Evolutionary conservation across 2,113 vertebrate genomes (phyloP).

Genomic region (Papio anubis): DNA sequence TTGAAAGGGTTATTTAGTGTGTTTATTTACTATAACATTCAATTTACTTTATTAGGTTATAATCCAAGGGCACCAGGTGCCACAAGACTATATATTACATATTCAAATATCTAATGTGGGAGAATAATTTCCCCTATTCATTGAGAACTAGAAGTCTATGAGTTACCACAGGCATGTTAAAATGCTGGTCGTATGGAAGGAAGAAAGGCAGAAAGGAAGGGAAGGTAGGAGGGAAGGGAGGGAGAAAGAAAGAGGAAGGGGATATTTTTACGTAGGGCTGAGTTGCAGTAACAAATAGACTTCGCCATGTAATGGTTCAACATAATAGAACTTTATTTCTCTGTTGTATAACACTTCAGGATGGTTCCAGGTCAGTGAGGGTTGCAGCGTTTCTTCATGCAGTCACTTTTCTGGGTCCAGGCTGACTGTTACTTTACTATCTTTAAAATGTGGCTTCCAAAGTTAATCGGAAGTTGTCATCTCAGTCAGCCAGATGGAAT

Average conservation of each 20-base stretch:
- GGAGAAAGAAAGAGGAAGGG: not conserved
- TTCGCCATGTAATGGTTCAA: not conserved
- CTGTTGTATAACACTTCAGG: not conserved
- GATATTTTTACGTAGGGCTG: not conserved
- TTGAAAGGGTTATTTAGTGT: not conserved
- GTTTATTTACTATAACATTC: not conserved
- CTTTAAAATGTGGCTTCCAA: not conserved
- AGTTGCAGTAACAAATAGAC: not conserved
- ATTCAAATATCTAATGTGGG: not conserved
- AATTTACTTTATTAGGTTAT: not conserved
- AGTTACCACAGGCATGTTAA: not conserved
- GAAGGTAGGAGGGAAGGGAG: not conserved
- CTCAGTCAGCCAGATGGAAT: not conserved
- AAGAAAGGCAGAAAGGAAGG: not conserved
- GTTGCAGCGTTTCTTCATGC: not conserved
- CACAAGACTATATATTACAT: not conserved
- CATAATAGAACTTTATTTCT: not conserved
- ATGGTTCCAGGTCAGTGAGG: not conserved
- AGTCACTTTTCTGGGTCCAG: not conserved
- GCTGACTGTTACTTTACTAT: not conserved
- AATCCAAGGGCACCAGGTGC: not conserved
- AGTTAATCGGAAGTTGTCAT: not conserved
- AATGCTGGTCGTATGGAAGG: not conserved
- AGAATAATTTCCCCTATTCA: not conserved
- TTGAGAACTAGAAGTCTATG: not conserved